Percentiles rank a stretch among this genome's conserved stretches.
Evolutionary conservation across 2,113 vertebrate species (phyloP).

Genomic region (Vicugna pacos): DNA sequence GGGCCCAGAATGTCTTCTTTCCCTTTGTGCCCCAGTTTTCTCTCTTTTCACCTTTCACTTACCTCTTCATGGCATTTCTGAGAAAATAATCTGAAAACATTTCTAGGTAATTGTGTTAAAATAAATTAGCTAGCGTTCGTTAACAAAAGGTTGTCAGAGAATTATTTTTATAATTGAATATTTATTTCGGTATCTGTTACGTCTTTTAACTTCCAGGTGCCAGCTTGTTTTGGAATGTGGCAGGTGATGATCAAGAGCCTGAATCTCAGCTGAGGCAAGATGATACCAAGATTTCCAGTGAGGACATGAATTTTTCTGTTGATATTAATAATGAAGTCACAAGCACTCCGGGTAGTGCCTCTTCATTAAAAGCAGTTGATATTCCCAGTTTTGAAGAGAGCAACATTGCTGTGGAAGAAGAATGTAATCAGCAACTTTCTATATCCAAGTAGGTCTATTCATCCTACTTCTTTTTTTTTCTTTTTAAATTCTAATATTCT

Average conservation of each 20-base stretch:
- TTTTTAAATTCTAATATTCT: conserved; percentile 6
- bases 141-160: not conserved
- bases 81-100: conserved; percentile 42
- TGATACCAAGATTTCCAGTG: conserved; percentile 87
- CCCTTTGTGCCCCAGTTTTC: not conserved
- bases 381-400: conserved; percentile 89
- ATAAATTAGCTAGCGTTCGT: not conserved
- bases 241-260: conserved; percentile 77
- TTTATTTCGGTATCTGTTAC: not conserved
- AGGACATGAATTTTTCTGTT: conserved; percentile 87
- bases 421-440: conserved; percentile 71
- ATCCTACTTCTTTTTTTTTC: not conserved
- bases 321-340: conserved; percentile 84
- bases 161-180: not conserved
- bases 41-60: not conserved
- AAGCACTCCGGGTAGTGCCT: conserved; percentile 85
- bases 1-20: not conserved
- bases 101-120: conserved; percentile 43
- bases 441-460: conserved; percentile 81
- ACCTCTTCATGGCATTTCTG: conserved; percentile 18
- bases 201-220: conserved; percentile 88
- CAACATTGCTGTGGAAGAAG: conserved; percentile 83
- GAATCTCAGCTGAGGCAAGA: conserved; percentile 81
- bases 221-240: conserved; percentile 93
- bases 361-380: conserved; percentile 88